These are phyloP conservation scores for Ophion slaviceki DNA, from an alignment of 2,888 invertebrate species.

Conservation along the genomic window DNA sequence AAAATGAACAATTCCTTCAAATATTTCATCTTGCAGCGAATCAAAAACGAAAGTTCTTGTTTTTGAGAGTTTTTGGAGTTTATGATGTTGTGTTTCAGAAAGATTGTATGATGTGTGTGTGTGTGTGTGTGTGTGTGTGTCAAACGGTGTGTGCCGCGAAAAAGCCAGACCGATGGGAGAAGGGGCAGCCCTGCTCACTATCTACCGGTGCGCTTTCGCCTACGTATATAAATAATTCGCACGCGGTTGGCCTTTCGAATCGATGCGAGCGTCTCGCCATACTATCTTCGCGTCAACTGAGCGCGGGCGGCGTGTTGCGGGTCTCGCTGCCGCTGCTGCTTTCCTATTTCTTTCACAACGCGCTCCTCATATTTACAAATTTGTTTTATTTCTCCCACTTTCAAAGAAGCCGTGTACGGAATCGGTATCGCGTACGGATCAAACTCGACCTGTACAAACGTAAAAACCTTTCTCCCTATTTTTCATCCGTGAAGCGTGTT, in stretches of 20 bases:
- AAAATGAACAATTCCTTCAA: no score
- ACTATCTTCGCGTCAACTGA: neutral
- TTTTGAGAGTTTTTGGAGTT: no score
- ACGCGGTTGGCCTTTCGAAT: conserved; percentile 71
- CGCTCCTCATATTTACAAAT: neutral
- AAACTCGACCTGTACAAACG: neutral
- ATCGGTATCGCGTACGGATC: neutral
- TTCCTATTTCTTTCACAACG: neutral
- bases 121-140: no score
- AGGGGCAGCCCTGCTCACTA: neutral
- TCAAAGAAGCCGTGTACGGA: neutral
- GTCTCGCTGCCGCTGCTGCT: neutral
- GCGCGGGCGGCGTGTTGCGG: conserved; percentile 8
- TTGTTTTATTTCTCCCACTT: neutral
- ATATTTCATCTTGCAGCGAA: no score
- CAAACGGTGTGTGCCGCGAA: neutral
- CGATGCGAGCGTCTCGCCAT: conserved; percentile 75
- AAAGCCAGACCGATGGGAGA: conserved; percentile 5
- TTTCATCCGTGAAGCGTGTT: neutral
- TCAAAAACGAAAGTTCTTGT: no score
- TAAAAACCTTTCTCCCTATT: neutral
- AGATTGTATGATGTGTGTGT: no score
- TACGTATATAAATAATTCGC: conserved; percentile 67
- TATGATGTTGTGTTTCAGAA: no score
- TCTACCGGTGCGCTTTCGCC: neutral